Base-by-base conservation (phyloP, 2,888 invertebrate species). In the Cephus nigrinus region DNA sequence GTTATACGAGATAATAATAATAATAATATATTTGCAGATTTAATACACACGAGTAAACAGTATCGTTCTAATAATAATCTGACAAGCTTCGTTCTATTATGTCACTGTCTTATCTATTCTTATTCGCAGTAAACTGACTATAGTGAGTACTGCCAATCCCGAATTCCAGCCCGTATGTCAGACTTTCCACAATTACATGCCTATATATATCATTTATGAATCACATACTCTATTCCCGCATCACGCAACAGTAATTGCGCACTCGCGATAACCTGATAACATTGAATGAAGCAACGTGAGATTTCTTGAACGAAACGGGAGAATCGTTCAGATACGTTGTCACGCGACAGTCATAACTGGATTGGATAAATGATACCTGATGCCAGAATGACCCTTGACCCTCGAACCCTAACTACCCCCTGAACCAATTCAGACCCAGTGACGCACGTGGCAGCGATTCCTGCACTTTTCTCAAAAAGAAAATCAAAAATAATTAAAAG, bases 381-480 rank as follows among this genome's bases (percentile, higher is more conserved):
- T 74, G 79, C 84, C 84, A 82, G 84, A 84, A 84, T 84, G 84
- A 83, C 84, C 81, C 68, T 75, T 71, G 76, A 76, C 74, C 69
- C 71, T 72, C 73, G 34, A 31, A 32, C 72, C 76, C 40, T 30
- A 35, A 30, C 74, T 68, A 36, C 40, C 15, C 40, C 40, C 40
- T 40, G 40, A 40, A 40, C 40, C 40, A 15, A 40, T n/a, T 71
- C 32, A 30, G 71, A 23, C 32, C 23, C 75, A 69, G 79, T 55
- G 74, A 40, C 72, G 74, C 35, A 72, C 31, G 77, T 71, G 73
- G 69, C 75, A 74, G 75, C 78, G 75, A 71, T 75, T 71, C 71
- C 30, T 75, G 75, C 78, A 71, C 71, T 69, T 69, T 32, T 69
- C 55, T 74, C 74, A 68, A 79, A 23, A 76, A 73, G 12, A 32